A percentile compares a stretch with the other conserved stretches of the same genome.
Evolutionary conservation across 2,888 invertebrate species (phyloP).

Genomic region (Thymelicus lineola): DNA sequence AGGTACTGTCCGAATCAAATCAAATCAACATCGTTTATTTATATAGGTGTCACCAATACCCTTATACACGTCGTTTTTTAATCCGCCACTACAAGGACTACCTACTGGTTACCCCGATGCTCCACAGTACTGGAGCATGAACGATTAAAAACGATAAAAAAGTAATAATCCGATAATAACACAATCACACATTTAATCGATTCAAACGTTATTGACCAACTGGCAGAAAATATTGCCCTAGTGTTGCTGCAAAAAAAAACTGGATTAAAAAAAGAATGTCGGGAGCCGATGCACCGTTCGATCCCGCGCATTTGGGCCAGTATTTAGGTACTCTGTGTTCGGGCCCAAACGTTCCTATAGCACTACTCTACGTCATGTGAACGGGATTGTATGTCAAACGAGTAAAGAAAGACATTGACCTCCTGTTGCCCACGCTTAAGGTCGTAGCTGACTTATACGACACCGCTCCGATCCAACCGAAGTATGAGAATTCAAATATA

Average conservation of each 20-base stretch:
- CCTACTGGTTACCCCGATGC: no score
- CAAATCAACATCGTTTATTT: no score
- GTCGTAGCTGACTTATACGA: no score
- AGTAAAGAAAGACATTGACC: slow-evolving; percentile 47
- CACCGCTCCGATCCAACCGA: no score
- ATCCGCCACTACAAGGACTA: no score
- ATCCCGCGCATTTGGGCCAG: slow-evolving; percentile 6
- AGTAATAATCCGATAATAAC: neutral
- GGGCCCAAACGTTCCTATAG: neutral
- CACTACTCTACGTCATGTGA: slow-evolving; percentile 6
- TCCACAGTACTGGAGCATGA: no score
- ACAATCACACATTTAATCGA: neutral
- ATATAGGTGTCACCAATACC: no score
- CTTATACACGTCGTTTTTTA: no score
- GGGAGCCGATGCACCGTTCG: slow-evolving; percentile 6
- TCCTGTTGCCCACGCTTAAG: slow-evolving; percentile 15
- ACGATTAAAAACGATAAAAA: no score
- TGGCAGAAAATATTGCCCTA: slow-evolving; percentile 4
- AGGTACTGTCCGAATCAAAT: no score
- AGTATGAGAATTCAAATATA: no score
- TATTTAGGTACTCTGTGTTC: neutral
- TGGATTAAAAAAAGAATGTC: slow-evolving; percentile 11
- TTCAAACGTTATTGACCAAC: neutral
- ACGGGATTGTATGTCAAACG: slow-evolving; percentile 46
- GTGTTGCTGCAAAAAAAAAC: slow-evolving; percentile 16